phyloP scores from a whole-genome alignment of 2,797 vertebrate genomes.

The Gambusia yucatana region DNA sequence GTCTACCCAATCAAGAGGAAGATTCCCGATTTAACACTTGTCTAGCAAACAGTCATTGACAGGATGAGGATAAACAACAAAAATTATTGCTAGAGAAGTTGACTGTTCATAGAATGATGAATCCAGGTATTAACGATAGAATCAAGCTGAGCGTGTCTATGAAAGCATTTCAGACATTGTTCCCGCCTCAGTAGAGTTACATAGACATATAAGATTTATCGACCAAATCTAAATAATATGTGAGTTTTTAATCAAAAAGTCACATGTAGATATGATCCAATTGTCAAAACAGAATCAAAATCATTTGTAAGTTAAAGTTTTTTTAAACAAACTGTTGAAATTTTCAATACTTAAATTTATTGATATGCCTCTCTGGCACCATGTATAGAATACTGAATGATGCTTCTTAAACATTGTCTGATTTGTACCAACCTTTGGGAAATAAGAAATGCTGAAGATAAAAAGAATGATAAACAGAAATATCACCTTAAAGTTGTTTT shows the following conservation, averaged over 20 bases:
- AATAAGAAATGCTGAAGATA: not conserved
- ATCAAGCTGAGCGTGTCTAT: not conserved
- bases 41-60: not conserved
- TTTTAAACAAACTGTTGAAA: not conserved
- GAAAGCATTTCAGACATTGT: not conserved
- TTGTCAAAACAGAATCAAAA: not conserved
- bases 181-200: not conserved
- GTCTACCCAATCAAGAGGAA: not conserved
- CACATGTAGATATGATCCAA: not conserved
- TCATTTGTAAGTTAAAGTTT: not conserved
- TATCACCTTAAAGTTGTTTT: not conserved
- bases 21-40: not conserved
- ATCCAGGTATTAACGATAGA: not conserved
- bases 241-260: not conserved
- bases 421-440: not conserved
- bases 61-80: not conserved
- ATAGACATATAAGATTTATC: not conserved
- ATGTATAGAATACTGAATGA: not conserved
- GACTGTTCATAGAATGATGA: not conserved
- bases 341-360: not conserved
- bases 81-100: not conserved
- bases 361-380: not conserved
- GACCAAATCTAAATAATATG: not conserved
- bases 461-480: not conserved
- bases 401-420: not conserved